Base-by-base conservation (phyloP, 2,797 vertebrate genomes). In the Micrastur ruficollis region DNA sequence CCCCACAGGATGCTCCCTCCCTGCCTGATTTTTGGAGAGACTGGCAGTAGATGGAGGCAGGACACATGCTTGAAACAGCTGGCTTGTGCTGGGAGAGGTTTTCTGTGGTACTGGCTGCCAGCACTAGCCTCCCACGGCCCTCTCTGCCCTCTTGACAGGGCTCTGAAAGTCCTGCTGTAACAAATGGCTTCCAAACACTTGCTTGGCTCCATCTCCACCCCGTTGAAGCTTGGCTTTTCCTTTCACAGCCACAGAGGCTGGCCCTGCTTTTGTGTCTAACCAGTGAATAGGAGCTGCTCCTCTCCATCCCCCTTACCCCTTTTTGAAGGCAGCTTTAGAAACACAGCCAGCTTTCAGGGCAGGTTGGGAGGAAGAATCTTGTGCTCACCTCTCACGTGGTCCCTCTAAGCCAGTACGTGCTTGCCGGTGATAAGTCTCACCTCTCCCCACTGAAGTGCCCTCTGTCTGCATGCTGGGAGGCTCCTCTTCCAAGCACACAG, bases 121-220 rank as follows among this genome's bases (percentile, higher is more conserved):
- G 81, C 46, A 40, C n/a, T 9, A 75, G 84, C 97, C 93, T 97
- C 96, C 94, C 96, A 97, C 62, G 36, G 75, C 89, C 84, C 49
- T 22, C 86, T 95, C 86, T 97, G 95, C 92, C 92, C 94, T 92
- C 91, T 87, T 29, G 0, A 78, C 74, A 58, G 83, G 59, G 66
- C 71, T 94, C 83, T 74, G 78, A 91, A 86, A 94, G 75, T 89
- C 65, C 81, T 95, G 71, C 86, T 89, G 32, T 90, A 96, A 95
- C 89, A 93, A 96, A 96, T 65, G 61, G 65, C 84, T 95, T 94
- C 90, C 11, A 2, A 95, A 74, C 68, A 40, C 79, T 95, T 83
- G 86, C 84, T 96, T 96, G 97, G 96, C 96, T 96, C 76, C 52
- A 46, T 94, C 70, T 93, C 66, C 26, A 19, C 71, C 42, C 38